phyloP scores from a whole-genome alignment of 2,888 invertebrate species.

The Pyrrhosoma nymphula region DNA sequence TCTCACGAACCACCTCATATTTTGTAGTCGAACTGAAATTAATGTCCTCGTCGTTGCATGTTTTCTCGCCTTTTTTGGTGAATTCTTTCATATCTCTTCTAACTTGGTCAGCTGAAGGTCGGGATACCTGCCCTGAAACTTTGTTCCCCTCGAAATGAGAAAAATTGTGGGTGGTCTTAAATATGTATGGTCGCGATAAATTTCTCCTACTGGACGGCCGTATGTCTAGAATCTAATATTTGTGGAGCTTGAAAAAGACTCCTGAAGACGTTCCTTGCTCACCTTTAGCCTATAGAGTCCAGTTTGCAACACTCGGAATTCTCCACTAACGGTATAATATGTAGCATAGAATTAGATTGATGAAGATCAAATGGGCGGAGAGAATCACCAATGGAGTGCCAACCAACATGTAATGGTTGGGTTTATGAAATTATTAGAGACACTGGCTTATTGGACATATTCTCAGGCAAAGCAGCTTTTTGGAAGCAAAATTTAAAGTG shows the following conservation, averaged over 20 bases:
- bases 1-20: neutral
- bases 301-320: neutral
- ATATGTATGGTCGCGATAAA: neutral
- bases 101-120: neutral
- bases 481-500: too few relatives aligned
- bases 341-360: too few relatives aligned
- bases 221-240: neutral
- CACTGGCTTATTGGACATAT: too few relatives aligned
- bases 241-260: neutral
- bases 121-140: neutral
- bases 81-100: neutral
- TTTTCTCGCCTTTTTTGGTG: neutral
- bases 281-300: neutral
- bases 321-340: neutral
- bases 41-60: neutral
- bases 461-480: too few relatives aligned
- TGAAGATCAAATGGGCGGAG: too few relatives aligned
- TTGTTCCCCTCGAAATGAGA: neutral
- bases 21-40: neutral
- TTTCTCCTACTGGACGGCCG: neutral
- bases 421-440: too few relatives aligned
- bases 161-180: neutral
- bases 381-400: too few relatives aligned
- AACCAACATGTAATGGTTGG: too few relatives aligned
- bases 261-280: neutral